Conservation (phyloP, 2,888 invertebrate genomes). For the Ypsolopha scabrella region DNA sequence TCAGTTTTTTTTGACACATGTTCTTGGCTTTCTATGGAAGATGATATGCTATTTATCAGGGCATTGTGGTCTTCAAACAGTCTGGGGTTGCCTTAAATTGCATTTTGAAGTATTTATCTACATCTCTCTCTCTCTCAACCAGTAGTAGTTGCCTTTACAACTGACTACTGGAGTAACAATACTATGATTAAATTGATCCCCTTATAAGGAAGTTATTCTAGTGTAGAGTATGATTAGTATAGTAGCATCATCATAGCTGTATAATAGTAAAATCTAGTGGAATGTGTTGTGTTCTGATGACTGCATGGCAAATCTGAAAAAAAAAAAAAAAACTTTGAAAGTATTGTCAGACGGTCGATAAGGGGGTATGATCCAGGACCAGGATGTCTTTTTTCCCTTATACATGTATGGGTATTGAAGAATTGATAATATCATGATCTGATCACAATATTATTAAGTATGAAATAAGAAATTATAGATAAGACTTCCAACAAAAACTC, state of each 20-base stretch:
- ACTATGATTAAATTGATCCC: conserved; percentile 59
- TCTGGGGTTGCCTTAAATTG: background rate
- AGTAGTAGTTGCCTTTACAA: background rate
- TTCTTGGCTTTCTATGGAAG: conserved; percentile 22
- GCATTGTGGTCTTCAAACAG: conserved; percentile 12
- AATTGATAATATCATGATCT: no score
- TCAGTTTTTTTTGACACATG: conserved; percentile 23
- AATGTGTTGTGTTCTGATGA: background rate
- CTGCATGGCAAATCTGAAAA: no score
- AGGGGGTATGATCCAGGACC: no score
- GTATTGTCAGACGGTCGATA: no score
- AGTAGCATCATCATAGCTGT: background rate
- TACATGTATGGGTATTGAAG: no score
- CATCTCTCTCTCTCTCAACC: no score
- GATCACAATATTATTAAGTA: no score
- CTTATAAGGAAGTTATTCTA: conserved; percentile 32
- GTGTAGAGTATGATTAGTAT: conserved; percentile 4
- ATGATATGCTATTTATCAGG: conserved; percentile 28
- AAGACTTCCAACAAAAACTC: no score
- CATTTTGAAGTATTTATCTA: background rate
- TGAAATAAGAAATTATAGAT: no score
- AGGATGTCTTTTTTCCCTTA: no score
- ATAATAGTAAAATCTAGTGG: background rate
- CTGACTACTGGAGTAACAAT: conserved; percentile 1
- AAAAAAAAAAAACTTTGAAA: no score